phyloP scores from a whole-genome alignment of 2,113 vertebrate genomes.

The Oriolus oriolus region DNA sequence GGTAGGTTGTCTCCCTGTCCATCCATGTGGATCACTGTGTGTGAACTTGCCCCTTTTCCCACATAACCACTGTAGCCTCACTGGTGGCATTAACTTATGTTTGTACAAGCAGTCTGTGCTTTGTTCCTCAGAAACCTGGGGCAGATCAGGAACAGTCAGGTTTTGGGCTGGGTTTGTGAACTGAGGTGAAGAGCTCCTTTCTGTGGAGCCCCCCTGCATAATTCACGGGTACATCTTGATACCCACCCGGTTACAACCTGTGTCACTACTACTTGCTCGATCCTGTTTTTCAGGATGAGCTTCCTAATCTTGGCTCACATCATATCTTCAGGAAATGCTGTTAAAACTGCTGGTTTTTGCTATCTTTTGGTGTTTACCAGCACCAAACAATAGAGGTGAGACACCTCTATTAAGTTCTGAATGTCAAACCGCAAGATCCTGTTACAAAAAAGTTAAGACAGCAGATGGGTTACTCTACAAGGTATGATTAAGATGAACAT shows the following conservation, averaged over 20 bases:
- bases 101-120: not conserved
- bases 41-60: not conserved
- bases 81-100: not conserved
- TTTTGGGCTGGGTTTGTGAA: not conserved
- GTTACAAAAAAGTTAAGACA: not conserved
- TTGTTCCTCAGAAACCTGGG: not conserved
- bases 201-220: not conserved
- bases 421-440: not conserved
- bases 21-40: not conserved
- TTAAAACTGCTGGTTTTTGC: not conserved
- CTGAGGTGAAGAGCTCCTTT: not conserved
- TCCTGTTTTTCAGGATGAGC: not conserved
- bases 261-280: not conserved
- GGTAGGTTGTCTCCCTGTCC: not conserved
- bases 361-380: not conserved
- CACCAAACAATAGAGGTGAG: not conserved
- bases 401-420: not conserved
- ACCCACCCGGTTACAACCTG: fast-evolving
- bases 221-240: not conserved
- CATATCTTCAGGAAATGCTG: not conserved
- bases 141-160: not conserved
- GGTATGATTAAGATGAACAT: not conserved
- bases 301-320: not conserved
- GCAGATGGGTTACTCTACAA: not conserved
- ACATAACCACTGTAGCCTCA: not conserved